These are phyloP conservation scores for Epinephelus cyanopodus DNA, from an alignment of 2,113 vertebrate genomes.

Conservation along the genomic window DNA sequence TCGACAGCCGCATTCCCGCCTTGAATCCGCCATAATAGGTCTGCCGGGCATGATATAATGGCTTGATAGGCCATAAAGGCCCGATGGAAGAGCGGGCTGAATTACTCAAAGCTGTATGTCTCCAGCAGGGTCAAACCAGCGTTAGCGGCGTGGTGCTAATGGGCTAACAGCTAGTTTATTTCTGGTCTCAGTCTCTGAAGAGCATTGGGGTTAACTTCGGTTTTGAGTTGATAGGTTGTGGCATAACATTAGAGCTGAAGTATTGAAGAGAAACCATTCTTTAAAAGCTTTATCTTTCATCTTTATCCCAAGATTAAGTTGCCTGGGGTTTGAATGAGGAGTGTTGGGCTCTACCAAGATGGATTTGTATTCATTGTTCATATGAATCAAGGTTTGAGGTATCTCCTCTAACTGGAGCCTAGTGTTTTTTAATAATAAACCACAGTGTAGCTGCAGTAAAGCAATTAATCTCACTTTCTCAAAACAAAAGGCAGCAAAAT, in stretches of 20 bases:
- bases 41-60: conserved; percentile 44
- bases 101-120: conserved; percentile 45
- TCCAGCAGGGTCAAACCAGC: conserved; percentile 38
- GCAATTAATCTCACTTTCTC: neutral
- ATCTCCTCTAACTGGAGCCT: neutral
- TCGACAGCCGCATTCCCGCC: conserved; percentile 48
- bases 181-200: neutral
- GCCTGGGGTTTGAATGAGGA: neutral
- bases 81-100: conserved; percentile 29
- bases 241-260: neutral
- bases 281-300: neutral
- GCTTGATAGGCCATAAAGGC: conserved; percentile 50
- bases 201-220: neutral
- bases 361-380: neutral
- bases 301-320: neutral
- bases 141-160: conserved; percentile 35
- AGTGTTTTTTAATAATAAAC: neutral
- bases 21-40: conserved; percentile 50
- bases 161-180: conserved; percentile 15
- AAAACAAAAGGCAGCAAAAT: neutral
- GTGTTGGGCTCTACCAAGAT: neutral
- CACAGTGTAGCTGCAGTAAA: neutral
- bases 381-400: neutral
- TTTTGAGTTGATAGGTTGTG: neutral
- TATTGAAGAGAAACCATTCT: neutral